Percentiles rank a stretch among this genome's conserved stretches.
Conservation (phyloP, 1,140 invertebrate species). For the Drosophila setifemur region DNA sequence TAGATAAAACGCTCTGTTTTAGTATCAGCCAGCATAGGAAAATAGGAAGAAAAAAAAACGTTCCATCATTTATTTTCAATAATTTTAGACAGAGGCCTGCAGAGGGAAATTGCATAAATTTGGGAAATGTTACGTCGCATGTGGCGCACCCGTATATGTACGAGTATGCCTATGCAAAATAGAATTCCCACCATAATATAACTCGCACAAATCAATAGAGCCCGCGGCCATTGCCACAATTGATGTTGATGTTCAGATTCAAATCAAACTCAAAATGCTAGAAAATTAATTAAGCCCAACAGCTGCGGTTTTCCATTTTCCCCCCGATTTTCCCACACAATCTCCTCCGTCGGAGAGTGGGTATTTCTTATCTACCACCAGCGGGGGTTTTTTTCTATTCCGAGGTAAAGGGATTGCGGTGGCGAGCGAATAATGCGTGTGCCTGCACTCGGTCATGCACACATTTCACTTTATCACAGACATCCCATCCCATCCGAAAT, state of each 20-base stretch:
- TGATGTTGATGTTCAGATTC: constrained; percentile 52
- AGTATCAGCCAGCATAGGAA: constrained; percentile 36
- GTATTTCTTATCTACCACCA: constrained; percentile 13
- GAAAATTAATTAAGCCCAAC: constrained; percentile 74
- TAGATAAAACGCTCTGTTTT: not conserved
- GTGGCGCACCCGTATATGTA: constrained; percentile 31
- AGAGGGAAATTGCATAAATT: constrained; percentile 64
- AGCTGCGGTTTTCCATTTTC: constrained; percentile 51
- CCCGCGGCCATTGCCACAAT: constrained; percentile 39
- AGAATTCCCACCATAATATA: constrained; percentile 43
- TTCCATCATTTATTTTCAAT: constrained; percentile 42
- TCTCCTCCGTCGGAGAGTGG: constrained; percentile 2
- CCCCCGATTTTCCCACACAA: constrained; percentile 4
- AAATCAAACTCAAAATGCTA: constrained; percentile 68
- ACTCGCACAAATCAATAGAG: constrained; percentile 39
- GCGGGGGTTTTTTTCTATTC: not conserved
- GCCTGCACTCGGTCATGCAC: constrained; percentile 14
- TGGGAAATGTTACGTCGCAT: constrained; percentile 33
- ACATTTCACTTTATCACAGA: constrained; percentile 62
- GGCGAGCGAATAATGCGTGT: constrained; percentile 73
- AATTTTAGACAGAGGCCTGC: constrained; percentile 34
- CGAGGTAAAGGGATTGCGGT: constrained; percentile 28
- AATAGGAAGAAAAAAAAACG: not conserved
- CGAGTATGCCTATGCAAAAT: constrained; percentile 39
- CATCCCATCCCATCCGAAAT: not conserved